Percentiles rank a stretch among this genome's conserved stretches.
These are phyloP conservation scores for Taxidea taxus DNA, from an alignment of 2,113 vertebrate species.

Conservation along the genomic window DNA sequence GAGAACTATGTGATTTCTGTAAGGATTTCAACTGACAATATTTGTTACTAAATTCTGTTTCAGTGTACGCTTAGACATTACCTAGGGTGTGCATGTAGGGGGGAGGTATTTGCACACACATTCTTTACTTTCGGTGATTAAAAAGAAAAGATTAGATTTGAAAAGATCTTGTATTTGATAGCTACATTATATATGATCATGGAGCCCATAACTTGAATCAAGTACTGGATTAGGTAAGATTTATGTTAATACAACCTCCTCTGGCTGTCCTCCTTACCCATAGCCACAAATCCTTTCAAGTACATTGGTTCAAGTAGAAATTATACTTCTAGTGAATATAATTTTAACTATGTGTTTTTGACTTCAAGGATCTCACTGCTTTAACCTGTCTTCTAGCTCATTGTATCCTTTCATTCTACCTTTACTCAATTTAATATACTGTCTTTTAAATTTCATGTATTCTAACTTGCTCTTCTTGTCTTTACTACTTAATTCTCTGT, in stretches of 20 bases:
- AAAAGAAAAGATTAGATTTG: neutral
- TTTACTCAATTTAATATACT: neutral
- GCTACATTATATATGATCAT: neutral
- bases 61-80: neutral
- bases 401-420: neutral
- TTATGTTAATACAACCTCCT: conserved; percentile 28
- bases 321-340: conserved; percentile 29
- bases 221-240: conserved; percentile 51
- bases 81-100: neutral
- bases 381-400: neutral
- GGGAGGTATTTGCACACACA: neutral
- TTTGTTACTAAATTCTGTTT: conserved; percentile 11
- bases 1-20: neutral
- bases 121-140: neutral
- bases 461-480: neutral
- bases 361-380: neutral
- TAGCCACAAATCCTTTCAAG: conserved; percentile 39
- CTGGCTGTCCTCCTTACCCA: neutral
- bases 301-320: neutral
- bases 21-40: neutral
- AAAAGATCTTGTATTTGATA: conserved; percentile 19
- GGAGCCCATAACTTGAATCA: conserved; percentile 38
- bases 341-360: conserved; percentile 3
- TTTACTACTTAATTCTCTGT: neutral
- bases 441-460: neutral